Evolutionary conservation across 2,113 vertebrate genomes (phyloP), one percentile per base, ranked within the genome.

Genomic region (Amphiprion percula): DNA sequence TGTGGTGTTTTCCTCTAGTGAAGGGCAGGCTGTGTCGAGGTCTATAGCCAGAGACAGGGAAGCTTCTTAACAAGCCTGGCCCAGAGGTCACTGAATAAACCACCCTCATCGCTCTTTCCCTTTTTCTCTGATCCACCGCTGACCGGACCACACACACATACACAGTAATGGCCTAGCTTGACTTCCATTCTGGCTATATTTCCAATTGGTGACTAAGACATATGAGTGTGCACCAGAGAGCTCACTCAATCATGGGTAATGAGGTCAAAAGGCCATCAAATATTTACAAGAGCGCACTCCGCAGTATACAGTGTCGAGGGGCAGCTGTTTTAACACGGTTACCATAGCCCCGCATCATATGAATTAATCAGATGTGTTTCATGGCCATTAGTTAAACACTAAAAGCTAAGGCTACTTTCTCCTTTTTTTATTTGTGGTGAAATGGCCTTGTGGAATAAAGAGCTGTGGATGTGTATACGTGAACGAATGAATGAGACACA

Each of bases 241-340:
- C 87, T 90, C 89, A 84, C 89, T 91, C 92, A 88, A 72, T 91
- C 91, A 91, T 76, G 50, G 73, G 82, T 90, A 93, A 93, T 92
- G 90, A 93, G 91, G 91, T 92, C 90, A 90, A 92, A 91, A 91
- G 92, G 91, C 76, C 82, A 91, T 92, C 90, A 91, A 91, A 92
- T 93, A 91, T 93, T 93, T 92, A 92, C 91, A 83, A 84, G 85
- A 70, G 84, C 82, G 26, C 80, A 84, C 83, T 74, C 73, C 1
- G 49, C 74, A 41, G 86, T 87, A 79, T 80, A 91, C 73, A 76
- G 89, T 67, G 82, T 78, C 33, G 21, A 64, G 85, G 79, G 80
- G 63, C 74, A 63, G 85, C 80, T 74, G 77, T 82, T 85, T 76
- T 73, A 77, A 54, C 78, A 24, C 61, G 19, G 53, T 72, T 65